Conservation (phyloP, 2,113 vertebrate species). For the Rynchops niger region DNA sequence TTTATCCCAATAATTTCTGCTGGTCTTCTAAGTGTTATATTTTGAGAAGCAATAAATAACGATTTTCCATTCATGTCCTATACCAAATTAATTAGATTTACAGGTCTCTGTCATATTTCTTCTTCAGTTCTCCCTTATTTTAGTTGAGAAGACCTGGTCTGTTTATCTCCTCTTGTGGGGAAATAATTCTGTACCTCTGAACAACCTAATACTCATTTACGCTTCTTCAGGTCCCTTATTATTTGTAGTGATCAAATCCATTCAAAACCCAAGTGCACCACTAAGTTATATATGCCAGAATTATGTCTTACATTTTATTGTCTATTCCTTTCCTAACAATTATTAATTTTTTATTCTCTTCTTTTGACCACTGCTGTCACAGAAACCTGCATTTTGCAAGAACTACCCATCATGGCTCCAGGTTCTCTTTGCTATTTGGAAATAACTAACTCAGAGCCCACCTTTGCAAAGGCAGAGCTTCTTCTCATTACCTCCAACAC, state of each 20-base stretch:
- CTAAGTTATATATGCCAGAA: not conserved
- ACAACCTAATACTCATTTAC: not conserved
- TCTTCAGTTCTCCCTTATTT: not conserved
- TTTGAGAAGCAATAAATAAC: not conserved
- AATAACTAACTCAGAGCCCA: not conserved
- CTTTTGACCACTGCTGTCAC: not conserved
- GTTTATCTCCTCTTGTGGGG: not conserved
- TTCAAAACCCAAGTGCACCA: not conserved
- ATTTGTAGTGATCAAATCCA: not conserved
- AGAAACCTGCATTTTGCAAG: not conserved
- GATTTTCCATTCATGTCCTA: not conserved
- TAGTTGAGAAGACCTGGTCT: not conserved
- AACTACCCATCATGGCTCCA: not conserved
- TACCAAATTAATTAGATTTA: not conserved
- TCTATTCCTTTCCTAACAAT: not conserved
- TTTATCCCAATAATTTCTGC: not conserved
- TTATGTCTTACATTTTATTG: not conserved
- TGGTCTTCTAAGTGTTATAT: not conserved
- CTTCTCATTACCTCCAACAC: not conserved
- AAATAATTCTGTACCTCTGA: not conserved
- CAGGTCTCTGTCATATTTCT: not conserved
- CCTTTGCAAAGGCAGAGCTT: not conserved
- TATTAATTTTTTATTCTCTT: not conserved
- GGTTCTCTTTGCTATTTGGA: not conserved
- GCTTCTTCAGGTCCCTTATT: not conserved